Evolutionary conservation across 2,113 vertebrate genomes (phyloP), one percentile per base, ranked within the genome.

Genomic region (Eclectus roratus): DNA sequence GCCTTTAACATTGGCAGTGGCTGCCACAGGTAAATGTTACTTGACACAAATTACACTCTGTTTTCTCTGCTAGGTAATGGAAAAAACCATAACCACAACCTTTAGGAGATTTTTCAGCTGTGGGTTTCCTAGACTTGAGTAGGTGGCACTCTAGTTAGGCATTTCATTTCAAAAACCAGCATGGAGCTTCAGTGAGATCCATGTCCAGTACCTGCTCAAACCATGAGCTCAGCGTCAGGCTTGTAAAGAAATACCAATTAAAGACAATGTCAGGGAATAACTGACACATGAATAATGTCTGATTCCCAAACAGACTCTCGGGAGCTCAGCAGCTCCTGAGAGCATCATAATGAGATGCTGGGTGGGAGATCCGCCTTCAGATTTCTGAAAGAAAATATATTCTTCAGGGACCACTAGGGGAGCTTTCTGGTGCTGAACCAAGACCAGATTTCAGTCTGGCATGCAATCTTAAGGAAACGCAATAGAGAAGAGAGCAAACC

Each of bases 381-480:
- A 49, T 0, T 0, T 31, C 2, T 25, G 24, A n/a, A 5, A 15
- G 8, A 10, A 8, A 20, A 1, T 17, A 46, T 37, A 8, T 6
- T 23, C 72, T 50, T 27, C 37, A 73, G 41, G n/a, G 49, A n/a
- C 16, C 56, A 13, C 46, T 16, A 64, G 29, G 28, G 17, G 37
- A 52, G 25, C 4, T 72, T 87, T 44, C 79, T 73, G 58, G 31
- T 53, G 37, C 47, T 58, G n/a, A 76, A 46, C 43, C 53, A 46
- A 76, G 24, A 20, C 1, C 41, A 46, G 41, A 50, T 52, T 88
- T 89, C 66, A 41, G n/a, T 41, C 29, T 61, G 31, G 7, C 53
- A n/a, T 17, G 19, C 23, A 77, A 25, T 10, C 33, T 43, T 52
- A 44, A 10, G 18, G 39, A 24, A 61, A 89, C 91, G 21, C 29